Conservation (phyloP, 1,140 invertebrate genomes). For the Mamestra configurata region DNA sequence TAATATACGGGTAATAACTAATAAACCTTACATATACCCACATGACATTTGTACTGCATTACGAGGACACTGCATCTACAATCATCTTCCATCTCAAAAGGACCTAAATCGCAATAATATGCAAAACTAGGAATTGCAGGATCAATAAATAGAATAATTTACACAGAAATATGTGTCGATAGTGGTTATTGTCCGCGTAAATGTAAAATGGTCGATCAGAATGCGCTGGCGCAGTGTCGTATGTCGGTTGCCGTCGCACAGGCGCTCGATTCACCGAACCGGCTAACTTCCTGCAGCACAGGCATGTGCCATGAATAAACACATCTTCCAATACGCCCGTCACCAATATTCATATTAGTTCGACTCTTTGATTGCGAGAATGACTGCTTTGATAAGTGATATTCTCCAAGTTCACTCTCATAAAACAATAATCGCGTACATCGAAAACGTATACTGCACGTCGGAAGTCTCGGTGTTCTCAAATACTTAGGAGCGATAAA, state of each 20-base stretch:
- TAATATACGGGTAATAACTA: constrained; percentile 80
- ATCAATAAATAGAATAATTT: constrained; percentile 46
- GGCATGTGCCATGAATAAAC: constrained; percentile 76
- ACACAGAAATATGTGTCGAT: constrained; percentile 44
- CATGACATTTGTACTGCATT: constrained; percentile 71
- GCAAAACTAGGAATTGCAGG: constrained; percentile 40
- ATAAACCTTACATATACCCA: constrained; percentile 76
- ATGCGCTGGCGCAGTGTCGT: constrained; percentile 69
- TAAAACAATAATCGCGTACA: constrained; percentile 21
- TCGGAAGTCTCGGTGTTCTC: constrained; percentile 61
- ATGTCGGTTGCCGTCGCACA: constrained; percentile 66
- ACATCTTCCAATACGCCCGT: constrained; percentile 58
- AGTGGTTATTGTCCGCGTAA: constrained; percentile 52
- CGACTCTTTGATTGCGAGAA: constrained; percentile 9
- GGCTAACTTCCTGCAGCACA: constrained; percentile 75
- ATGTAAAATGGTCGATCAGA: constrained; percentile 70
- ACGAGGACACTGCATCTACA: constrained; percentile 69
- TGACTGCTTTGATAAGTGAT: neutral
- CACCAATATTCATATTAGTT: constrained; percentile 31
- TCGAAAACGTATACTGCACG: constrained; percentile 17
- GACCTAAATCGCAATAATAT: constrained; percentile 56
- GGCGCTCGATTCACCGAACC: constrained; percentile 76
- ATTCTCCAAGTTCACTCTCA: constrained; percentile 13
- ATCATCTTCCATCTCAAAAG: constrained; percentile 50
- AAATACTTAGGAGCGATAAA: constrained; percentile 70